Conservation (phyloP, 2,797 vertebrate genomes). For the Columba guinea region DNA sequence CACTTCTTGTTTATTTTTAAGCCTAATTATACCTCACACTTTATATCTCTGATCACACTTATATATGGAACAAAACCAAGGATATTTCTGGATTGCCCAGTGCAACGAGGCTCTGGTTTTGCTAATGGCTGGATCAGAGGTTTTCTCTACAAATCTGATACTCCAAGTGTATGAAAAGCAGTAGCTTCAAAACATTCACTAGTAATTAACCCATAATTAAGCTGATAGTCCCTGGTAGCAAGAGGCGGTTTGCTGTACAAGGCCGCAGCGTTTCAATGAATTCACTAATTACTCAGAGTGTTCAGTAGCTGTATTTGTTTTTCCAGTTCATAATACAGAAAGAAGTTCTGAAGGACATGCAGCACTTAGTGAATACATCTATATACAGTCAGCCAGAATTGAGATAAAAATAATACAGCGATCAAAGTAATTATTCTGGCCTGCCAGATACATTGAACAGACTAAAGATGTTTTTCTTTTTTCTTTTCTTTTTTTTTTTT, state of each 20-base stretch:
- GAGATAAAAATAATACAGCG: constrained; percentile 62
- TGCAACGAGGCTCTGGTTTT: not conserved
- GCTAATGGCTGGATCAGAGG: not conserved
- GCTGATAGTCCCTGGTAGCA: not conserved
- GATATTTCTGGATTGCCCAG: not conserved
- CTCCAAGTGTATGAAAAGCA: not conserved
- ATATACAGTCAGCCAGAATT: constrained; percentile 69
- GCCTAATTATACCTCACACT: rapidly evolving
- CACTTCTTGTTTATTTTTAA: not conserved
- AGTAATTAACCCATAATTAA: not conserved
- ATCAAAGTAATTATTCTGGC: constrained; percentile 66
- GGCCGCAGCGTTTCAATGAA: constrained; percentile 14
- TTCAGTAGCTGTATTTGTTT: constrained; percentile 71
- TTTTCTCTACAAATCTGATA: not conserved
- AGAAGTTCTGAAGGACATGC: constrained; percentile 67
- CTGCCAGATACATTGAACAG: constrained; percentile 71
- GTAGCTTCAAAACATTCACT: not conserved
- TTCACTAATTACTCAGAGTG: constrained; percentile 39
- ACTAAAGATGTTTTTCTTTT: not conserved
- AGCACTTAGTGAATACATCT: constrained; percentile 70
- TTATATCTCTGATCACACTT: rapidly evolving
- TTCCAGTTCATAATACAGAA: constrained; percentile 69
- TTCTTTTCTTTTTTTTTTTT: not conserved
- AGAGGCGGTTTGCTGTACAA: not conserved
- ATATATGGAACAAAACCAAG: not conserved